These are phyloP conservation scores for Marronus borbonicus DNA, from an alignment of 2,888 invertebrate species.

Conservation along the genomic window DNA sequence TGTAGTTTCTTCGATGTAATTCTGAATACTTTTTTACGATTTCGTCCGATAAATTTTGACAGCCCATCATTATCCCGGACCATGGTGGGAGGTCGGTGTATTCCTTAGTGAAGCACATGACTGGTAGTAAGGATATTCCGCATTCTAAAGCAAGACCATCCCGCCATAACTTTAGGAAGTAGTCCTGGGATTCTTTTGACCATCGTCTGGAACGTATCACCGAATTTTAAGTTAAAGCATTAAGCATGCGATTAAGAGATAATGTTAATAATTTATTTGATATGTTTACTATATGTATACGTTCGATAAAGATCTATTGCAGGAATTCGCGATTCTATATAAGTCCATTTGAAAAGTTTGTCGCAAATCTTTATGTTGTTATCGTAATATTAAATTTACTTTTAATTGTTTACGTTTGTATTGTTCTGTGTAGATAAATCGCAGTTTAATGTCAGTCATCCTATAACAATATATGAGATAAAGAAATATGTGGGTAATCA, in stretches of 20 bases:
- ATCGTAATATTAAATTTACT: slow-evolving; percentile 1
- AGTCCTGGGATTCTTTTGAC: slow-evolving; percentile 76
- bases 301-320: too few species aligned
- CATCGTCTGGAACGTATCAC: slow-evolving; percentile 73
- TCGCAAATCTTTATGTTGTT: not conserved
- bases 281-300: too few species aligned
- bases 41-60: slow-evolving; percentile 59
- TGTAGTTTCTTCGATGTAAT: slow-evolving; percentile 31
- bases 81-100: slow-evolving; percentile 64
- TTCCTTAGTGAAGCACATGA: slow-evolving; percentile 66
- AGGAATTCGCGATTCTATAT: too few species aligned
- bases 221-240: too few species aligned
- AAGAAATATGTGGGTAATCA: too few species aligned
- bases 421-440: too few species aligned
- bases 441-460: too few species aligned
- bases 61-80: slow-evolving; percentile 71
- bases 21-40: slow-evolving; percentile 44
- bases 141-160: slow-evolving; percentile 71
- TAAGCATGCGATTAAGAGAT: too few species aligned
- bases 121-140: slow-evolving; percentile 71
- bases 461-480: too few species aligned
- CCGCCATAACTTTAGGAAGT: slow-evolving; percentile 75
- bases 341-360: too few species aligned
- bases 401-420: too few species aligned
- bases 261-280: too few species aligned